phyloP scores from a whole-genome alignment of 92 coral and sea anemone genomes.

The Isaurus tuberculatus region DNA sequence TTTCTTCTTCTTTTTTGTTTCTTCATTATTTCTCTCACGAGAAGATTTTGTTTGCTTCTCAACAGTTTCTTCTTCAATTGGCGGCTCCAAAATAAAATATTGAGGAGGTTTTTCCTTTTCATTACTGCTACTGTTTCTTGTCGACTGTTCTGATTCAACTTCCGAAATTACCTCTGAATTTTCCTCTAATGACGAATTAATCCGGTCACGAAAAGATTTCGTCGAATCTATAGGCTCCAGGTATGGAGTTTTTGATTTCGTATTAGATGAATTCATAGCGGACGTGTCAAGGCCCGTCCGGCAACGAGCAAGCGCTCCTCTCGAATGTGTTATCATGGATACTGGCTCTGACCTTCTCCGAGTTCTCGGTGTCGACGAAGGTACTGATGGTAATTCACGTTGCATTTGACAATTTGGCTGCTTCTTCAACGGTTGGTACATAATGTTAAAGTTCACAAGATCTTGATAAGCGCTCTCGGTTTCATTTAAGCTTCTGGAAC shows the following conservation, averaged over 20 bases:
- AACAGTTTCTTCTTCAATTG: background rate
- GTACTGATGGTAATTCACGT: background rate
- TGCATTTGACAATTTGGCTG: background rate
- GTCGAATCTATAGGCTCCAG: conserved; percentile 37
- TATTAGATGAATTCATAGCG: background rate
- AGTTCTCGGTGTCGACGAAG: background rate
- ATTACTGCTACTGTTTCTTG: background rate
- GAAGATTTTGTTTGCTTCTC: background rate
- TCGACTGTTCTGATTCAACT: background rate
- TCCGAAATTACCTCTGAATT: background rate
- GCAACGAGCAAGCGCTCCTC: background rate
- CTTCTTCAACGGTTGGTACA: conserved; percentile 16
- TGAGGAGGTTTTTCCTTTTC: background rate
- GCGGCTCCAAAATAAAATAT: conserved; percentile 24
- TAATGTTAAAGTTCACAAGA: background rate
- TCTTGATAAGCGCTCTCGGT: conserved; percentile 33
- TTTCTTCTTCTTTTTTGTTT: conserved; percentile 4
- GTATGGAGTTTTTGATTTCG: background rate
- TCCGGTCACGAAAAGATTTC: conserved; percentile 19
- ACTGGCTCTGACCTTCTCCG: conserved; percentile 33
- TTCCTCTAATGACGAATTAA: conserved; percentile 17
- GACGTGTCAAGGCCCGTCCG: background rate
- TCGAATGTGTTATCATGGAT: conserved; percentile 16
- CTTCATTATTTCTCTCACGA: background rate
- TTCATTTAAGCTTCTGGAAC: conserved; percentile 34